Conservation (phyloP, 2,797 vertebrate genomes). For the Columba guinea region DNA sequence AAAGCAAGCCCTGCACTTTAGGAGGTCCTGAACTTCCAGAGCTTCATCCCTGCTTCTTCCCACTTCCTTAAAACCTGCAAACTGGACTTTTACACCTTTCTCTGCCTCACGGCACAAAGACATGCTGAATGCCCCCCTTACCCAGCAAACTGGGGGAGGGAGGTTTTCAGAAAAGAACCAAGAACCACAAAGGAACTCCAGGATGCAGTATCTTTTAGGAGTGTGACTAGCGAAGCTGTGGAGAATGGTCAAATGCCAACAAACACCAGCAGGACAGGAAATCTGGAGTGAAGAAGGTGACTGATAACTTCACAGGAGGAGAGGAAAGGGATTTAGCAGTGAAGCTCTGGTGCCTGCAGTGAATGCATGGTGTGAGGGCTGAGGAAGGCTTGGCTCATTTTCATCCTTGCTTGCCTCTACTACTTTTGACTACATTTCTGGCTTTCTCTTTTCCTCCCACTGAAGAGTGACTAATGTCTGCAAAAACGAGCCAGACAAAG, state of each 20-base stretch:
- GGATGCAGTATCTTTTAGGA: neutral
- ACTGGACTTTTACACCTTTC: neutral
- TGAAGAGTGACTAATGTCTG: accelerated
- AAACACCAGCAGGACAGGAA: neutral
- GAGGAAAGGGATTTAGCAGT: neutral
- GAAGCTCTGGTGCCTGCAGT: neutral
- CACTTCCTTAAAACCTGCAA: neutral
- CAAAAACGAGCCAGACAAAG: neutral
- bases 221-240: neutral
- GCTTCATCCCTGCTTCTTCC: neutral
- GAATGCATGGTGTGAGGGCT: neutral
- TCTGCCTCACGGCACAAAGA: neutral
- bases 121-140: neutral
- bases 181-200: neutral
- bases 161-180: neutral
- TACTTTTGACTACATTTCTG: neutral
- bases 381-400: neutral
- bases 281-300: neutral
- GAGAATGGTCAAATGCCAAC: neutral
- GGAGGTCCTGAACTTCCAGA: neutral
- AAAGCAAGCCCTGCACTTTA: neutral
- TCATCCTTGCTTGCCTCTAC: neutral
- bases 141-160: neutral
- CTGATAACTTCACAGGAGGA: neutral
- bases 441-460: neutral